A percentile compares a stretch with the other conserved stretches of the same genome.
Evolutionary conservation across 2,888 invertebrate genomes (phyloP).

Genomic region (Horisme vitalbata): DNA sequence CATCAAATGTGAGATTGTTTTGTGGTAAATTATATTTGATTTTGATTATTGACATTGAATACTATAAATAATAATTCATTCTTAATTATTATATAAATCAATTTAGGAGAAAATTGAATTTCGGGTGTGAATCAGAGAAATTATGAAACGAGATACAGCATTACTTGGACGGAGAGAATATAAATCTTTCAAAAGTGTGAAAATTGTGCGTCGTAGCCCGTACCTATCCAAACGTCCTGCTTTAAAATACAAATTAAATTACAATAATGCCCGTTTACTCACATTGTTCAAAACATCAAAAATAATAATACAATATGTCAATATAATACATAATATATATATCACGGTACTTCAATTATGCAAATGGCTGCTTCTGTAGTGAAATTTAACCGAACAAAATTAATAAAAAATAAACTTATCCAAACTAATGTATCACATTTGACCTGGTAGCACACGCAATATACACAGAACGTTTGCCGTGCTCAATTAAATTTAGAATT

Average conservation of each 20-base stretch:
- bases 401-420: slow-evolving; percentile 51
- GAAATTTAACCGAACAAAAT: slow-evolving; percentile 37
- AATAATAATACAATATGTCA: slow-evolving; percentile 42
- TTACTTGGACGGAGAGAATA: slow-evolving; percentile 73
- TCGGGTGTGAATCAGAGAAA: slow-evolving; percentile 44
- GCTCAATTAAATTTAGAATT: slow-evolving; percentile 67
- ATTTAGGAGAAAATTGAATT: slow-evolving; percentile 18
- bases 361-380: slow-evolving; percentile 39
- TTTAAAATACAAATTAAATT: too few species aligned
- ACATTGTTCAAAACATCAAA: slow-evolving; percentile 21
- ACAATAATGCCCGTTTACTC: slow-evolving; percentile 69
- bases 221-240: too few species aligned
- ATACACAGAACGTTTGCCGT: slow-evolving; percentile 72
- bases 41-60: not conserved
- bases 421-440: slow-evolving; percentile 81
- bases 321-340: slow-evolving; percentile 44
- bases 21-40: not conserved
- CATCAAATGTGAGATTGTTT: slow-evolving; percentile 27
- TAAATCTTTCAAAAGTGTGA: slow-evolving; percentile 58
- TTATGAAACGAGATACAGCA: slow-evolving; percentile 54
- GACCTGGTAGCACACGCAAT: slow-evolving; percentile 71
- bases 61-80: not conserved
- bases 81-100: not conserved
- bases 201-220: slow-evolving; percentile 69
- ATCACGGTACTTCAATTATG: slow-evolving; percentile 41